Base-by-base conservation (phyloP, 1,140 invertebrate species). In the Drosophila triauraria region DNA sequence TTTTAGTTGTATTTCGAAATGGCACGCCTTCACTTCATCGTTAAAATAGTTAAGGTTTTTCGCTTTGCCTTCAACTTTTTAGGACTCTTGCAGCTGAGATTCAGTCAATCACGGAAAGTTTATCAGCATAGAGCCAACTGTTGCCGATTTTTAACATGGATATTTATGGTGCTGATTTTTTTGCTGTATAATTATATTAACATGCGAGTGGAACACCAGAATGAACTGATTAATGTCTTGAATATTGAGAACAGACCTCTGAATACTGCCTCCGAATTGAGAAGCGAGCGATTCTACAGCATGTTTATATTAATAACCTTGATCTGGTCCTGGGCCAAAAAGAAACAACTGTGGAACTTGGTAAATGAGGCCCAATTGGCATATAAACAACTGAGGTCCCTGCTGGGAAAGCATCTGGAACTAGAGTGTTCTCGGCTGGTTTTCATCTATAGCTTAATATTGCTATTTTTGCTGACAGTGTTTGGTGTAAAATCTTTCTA, bases 71-170 rank as follows among this genome's bases (percentile, higher is more conserved):
- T 82, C 5, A 9, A 64, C 9, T 13, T 23, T 12, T 32, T 64
- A 2, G 82, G 82, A 0, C 58, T 86, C 17, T n/a, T 86, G 27
- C 54, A 68, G 17, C 12, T 82, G 0, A 23, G 25, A n/a, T 84
- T 32, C 17, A 57, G 61, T n/a, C 15, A 74, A 43, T 35, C 77
- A 8, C 50, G 50, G 2, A 43, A 62, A 15, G 20, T 27, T 8
- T 79, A 59, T 46, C 42, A 71, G 12, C 46, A 43, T 23, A 42
- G 23, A 17, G 3, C 30, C 5, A 69, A 27, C 6, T 43, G 42
- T 4, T 59, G 17, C 13, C 48, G 60, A 46, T 47, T 40, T 51
- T 2, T 78, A 15, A 32, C 38, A 10, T 17, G 20, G 0, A 2
- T 44, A 4, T 13, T 56, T 0, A 27, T 80, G 9, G 12, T 50